A percentile compares a stretch with the other conserved stretches of the same genome.
Evolutionary conservation across 2,888 invertebrate genomes (phyloP).

Genomic region (Invenusta paracnida): DNA sequence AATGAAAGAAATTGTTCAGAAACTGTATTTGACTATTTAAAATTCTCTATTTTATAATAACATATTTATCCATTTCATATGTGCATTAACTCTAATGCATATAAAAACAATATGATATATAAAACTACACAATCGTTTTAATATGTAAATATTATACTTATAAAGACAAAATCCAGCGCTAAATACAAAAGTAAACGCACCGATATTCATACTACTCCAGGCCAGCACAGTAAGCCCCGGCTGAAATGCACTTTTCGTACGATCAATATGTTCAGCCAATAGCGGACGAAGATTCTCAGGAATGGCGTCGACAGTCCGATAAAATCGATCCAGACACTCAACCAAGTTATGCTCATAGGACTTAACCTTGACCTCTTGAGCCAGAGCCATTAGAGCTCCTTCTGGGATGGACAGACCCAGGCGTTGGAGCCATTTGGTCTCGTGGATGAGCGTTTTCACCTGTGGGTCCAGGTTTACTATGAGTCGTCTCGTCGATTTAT

Average conservation of each 20-base stretch:
- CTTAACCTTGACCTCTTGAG: conserved; percentile 57
- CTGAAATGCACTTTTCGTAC: conserved; percentile 55
- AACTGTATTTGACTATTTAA: no score
- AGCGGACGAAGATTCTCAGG: conserved; percentile 53
- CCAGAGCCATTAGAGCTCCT: conserved; percentile 53
- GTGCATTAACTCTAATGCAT: no score
- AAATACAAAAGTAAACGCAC: no score
- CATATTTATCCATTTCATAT: no score
- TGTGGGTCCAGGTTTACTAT: conserved; percentile 20
- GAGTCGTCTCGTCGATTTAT: background rate
- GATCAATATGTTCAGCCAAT: conserved; percentile 53
- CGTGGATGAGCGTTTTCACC: conserved; percentile 58
- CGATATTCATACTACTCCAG: conserved; percentile 61
- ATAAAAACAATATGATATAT: no score
- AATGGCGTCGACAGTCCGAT: conserved; percentile 51
- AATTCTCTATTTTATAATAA: no score
- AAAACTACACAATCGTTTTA: no score
- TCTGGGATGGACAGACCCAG: conserved; percentile 58
- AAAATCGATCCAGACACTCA: conserved; percentile 53
- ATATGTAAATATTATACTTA: no score
- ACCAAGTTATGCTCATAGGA: conserved; percentile 58
- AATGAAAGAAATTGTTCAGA: no score
- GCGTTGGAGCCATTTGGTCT: conserved; percentile 58
- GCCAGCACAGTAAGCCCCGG: conserved; percentile 58
- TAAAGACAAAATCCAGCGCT: no score